A percentile compares a stretch with the other conserved stretches of the same genome.
Evolutionary conservation across 2,888 invertebrate species (phyloP).

Genomic region (Melieria picta): DNA sequence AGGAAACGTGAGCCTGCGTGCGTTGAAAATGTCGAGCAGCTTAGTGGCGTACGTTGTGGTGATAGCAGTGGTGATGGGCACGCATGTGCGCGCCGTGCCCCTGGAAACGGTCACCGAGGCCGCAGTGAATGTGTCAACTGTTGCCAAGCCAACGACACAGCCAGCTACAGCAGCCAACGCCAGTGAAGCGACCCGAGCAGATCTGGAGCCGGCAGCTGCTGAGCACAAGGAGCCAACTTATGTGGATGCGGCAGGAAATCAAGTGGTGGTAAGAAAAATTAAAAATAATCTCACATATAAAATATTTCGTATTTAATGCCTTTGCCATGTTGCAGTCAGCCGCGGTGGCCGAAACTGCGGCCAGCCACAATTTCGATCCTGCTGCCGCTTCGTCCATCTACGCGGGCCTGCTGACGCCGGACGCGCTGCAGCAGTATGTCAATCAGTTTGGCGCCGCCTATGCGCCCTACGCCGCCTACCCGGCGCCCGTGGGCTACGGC

Average conservation of each 20-base stretch:
- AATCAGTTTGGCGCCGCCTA: slow-evolving; percentile 58
- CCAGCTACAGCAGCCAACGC: background rate
- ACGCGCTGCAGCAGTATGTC: slow-evolving; percentile 62
- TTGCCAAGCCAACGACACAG: background rate
- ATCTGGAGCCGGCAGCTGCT: slow-evolving; percentile 15
- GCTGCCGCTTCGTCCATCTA: slow-evolving; percentile 53
- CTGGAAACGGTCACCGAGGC: slow-evolving; percentile 17
- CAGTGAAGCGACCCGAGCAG: background rate
- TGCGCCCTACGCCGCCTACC: slow-evolving; percentile 49
- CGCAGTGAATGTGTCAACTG: background rate
- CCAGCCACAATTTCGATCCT: slow-evolving; percentile 54
- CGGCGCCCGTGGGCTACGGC: slow-evolving; percentile 46
- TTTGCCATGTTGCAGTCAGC: background rate
- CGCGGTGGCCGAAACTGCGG: slow-evolving; percentile 46
- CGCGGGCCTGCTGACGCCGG: slow-evolving; percentile 58
- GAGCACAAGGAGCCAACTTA: slow-evolving; percentile 10
- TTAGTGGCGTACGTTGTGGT: background rate
- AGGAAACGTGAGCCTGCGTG: background rate
- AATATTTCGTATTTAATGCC: background rate
- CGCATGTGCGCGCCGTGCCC: slow-evolving; percentile 24
- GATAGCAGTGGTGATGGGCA: background rate
- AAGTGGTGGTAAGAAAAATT: background rate
- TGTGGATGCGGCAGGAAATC: background rate
- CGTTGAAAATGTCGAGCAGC: slow-evolving; percentile 11
- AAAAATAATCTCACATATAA: background rate